Conservation (phyloP, 2,113 vertebrate species). For the Trematocara unimaculatum region DNA sequence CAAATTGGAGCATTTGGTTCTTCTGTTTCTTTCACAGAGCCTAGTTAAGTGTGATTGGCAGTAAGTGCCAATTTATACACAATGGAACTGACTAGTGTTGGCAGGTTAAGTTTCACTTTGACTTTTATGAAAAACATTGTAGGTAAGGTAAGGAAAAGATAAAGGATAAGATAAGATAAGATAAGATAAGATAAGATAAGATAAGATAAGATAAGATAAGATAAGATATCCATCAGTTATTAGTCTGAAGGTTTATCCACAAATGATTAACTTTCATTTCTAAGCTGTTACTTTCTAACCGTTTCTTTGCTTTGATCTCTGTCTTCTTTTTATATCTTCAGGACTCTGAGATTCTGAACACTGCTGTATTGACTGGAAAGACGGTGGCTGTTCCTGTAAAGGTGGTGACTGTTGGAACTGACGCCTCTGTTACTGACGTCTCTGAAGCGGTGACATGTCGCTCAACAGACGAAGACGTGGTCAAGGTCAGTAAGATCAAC, state of each 20-base stretch:
- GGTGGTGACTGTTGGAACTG: conserved; percentile 85
- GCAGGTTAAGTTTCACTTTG: neutral
- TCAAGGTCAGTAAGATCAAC: conserved; percentile 79
- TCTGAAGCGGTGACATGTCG: conserved; percentile 85
- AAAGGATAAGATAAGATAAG: neutral
- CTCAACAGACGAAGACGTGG: conserved; percentile 84
- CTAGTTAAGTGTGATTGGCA: neutral
- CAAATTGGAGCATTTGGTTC: neutral
- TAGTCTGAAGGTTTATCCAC: neutral
- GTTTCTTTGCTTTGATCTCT: neutral
- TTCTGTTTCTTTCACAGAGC: neutral
- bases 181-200: neutral
- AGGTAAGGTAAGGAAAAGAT: neutral
- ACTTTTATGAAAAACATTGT: neutral
- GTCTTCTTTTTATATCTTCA: conserved; percentile 39
- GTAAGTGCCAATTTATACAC: neutral
- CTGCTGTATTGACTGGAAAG: conserved; percentile 87
- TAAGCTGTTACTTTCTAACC: neutral
- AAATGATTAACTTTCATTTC: neutral
- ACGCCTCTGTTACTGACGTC: conserved; percentile 78
- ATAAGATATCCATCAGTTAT: neutral
- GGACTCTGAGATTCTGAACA: conserved; percentile 93
- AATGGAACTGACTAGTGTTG: neutral
- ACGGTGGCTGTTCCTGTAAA: conserved; percentile 86
- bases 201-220: too few species aligned